Evolutionary conservation across 2,888 invertebrate genomes (phyloP), one percentile per base, ranked within the genome.

Genomic region (Rhogogaster chlorosoma): DNA sequence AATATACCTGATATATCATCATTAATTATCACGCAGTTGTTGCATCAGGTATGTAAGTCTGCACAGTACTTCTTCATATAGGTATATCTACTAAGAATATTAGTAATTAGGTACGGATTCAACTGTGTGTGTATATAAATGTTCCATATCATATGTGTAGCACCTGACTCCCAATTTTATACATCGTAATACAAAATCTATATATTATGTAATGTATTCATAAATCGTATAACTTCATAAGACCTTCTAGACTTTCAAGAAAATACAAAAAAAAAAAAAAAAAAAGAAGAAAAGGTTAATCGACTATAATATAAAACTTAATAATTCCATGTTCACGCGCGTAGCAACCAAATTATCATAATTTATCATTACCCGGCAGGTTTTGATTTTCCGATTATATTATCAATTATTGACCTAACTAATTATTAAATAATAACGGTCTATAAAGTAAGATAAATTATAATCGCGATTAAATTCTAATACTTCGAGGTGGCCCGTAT

Each of bases 171-270:
- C 61, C 26, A 26, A 10, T 61, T 26, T 26, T 26, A 53, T 61
- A 57, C 57, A 26, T 26, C 61, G 26, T 12, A 26, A 61, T 70
- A 70, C 1, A 32, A 70, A 36, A 70, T 36, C 22, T 70, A 36
- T 70, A 36, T 36, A 36, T 32, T 70, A 70, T 29, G 7, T 9
- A n/a, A 70, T 32, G 18, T 36, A 9, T 70, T 18, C 32, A 32
- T 70, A 36, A 32, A 70, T 70, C 6, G 18, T 32, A 53, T 26
- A 75, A 10, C 42, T 75, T 45, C 38, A 71, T n/a, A 36, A 78
- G 77, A 77, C 71, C 71, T 71, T 45, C 45, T 5, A 42, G 29
- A 75, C 26, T 75, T 75, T 42, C 15, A 4, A 15, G 73, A 75
- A 75, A 38, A 45, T 26, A 15, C 1, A 15, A 9, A 18, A 18